Conservation (phyloP, 2,797 vertebrate species). For the Cyclopterus lumpus region DNA sequence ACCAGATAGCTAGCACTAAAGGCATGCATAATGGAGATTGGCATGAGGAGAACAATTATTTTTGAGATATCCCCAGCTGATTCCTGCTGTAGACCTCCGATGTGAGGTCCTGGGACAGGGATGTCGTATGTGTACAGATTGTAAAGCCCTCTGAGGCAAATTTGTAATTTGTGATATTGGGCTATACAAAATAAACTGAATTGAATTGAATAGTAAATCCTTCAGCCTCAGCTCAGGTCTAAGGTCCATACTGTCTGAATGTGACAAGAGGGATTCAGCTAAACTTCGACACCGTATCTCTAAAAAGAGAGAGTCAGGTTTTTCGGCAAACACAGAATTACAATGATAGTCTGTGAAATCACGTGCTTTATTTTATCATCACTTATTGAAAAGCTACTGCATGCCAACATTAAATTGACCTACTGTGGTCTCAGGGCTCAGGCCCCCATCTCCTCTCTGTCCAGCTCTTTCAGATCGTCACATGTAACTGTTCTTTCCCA, state of each 20-base stretch:
- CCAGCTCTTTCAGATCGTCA: neutral
- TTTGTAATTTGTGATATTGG: too few species aligned
- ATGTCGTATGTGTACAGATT: too few species aligned
- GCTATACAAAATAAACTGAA: too few species aligned
- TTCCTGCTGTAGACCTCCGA: too few species aligned
- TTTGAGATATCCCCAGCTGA: constrained; percentile 48
- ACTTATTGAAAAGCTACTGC: neutral
- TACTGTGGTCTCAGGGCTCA: neutral
- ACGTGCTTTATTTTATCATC: neutral
- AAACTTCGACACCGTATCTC: constrained; percentile 10
- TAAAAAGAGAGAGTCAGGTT: neutral
- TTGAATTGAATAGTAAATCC: constrained; percentile 50
- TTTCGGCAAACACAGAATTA: constrained; percentile 12
- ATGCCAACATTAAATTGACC: neutral
- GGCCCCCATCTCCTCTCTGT: neutral
- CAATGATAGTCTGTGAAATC: constrained; percentile 7
- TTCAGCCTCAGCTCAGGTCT: constrained; percentile 27
- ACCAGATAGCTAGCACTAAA: neutral
- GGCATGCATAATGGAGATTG: constrained; percentile 34
- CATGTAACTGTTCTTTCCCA: neutral
- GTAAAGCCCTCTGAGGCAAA: too few species aligned
- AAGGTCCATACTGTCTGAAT: constrained; percentile 39
- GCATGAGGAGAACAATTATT: neutral
- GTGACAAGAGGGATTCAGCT: constrained; percentile 47
- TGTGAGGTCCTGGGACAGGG: too few species aligned